These are phyloP conservation scores for Enteromius fasciolatus DNA, from an alignment of 2,797 vertebrate species.

Conservation along the genomic window DNA sequence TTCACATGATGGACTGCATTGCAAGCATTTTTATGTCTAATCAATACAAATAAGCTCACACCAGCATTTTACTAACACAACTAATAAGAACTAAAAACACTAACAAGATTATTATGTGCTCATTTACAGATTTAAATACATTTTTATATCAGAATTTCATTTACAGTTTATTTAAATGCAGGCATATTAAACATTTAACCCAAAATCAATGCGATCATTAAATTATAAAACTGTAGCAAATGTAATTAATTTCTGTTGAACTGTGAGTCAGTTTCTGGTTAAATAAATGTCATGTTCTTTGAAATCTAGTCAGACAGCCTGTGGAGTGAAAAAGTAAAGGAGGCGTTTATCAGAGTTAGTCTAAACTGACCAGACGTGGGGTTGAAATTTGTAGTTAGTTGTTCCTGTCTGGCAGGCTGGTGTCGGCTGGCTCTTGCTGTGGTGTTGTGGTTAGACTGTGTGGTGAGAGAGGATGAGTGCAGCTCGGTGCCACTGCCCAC, in stretches of 20 bases:
- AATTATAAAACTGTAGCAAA: constrained; percentile 19
- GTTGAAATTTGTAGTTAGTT: constrained; percentile 19
- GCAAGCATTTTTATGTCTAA: constrained; percentile 52
- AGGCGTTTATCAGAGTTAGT: not conserved
- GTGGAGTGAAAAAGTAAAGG: not conserved
- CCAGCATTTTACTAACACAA: constrained; percentile 48
- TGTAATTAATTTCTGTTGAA: constrained; percentile 24
- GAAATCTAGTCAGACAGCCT: not conserved
- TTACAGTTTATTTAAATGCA: constrained; percentile 1
- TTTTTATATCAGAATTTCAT: constrained; percentile 9
- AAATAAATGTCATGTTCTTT: not conserved
- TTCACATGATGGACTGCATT: constrained; percentile 55
- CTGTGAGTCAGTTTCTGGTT: constrained; percentile 17
- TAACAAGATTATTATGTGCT: constrained; percentile 42
- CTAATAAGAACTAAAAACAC: constrained; percentile 36
- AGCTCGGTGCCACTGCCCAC: constrained; percentile 83
- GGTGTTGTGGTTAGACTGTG: constrained; percentile 50
- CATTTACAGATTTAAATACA: constrained; percentile 26
- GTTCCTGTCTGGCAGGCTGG: constrained; percentile 31
- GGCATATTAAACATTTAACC: not conserved
- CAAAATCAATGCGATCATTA: constrained; percentile 13
- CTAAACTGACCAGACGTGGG: constrained; percentile 23
- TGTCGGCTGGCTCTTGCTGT: constrained; percentile 37
- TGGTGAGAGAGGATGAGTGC: constrained; percentile 56
- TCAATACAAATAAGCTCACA: constrained; percentile 55